Evolutionary conservation across 2,888 invertebrate species (phyloP), one percentile per base, ranked within the genome.

Genomic region (Sphecodes monilicornis): DNA sequence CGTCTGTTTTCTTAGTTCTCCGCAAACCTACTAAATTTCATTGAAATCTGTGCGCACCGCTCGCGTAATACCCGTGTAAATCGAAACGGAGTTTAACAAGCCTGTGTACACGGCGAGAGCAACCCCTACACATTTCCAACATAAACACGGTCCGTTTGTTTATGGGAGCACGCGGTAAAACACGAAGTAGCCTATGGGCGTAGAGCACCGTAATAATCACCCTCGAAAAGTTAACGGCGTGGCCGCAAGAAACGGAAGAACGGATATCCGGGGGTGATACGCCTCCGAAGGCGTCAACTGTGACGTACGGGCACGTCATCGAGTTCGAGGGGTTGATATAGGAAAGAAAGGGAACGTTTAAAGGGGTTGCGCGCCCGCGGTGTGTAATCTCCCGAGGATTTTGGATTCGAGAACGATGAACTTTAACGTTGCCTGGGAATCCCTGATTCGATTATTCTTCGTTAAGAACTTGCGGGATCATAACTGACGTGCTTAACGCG

Each of bases 391-490:
- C 80, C 10, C 46, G 73, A 60, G 80, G 69, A 50, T 73, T 50
- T 50, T 46, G 73, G 69, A 79, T 80, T 75, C 46, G 54, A 70
- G 75, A 29, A 71, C 71, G 82, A 82, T 76, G 80, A 80, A 82
- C 75, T 82, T 82, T 71, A 46, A 80, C 71, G 80, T 71, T 80
- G 75, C 66, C 75, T 72, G 43, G 66, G 60, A 50, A 54, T 54
- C 71, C 54, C 29, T 72, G 82, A 82, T 80, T 82, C 75, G 82
- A 82, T 82, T 80, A 76, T 71, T 80, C 80, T 71, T 64, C 75
- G 64, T 46, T 54, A 70, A 26, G 80, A 71, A 71, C 29, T 18
- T 32, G 46, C 66, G 26, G 46, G 46, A 16, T 66, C n/a, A 46
- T 43, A 46, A 75, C 46, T 46, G 75, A 66, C 75, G 29, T 26